Percentiles rank a stretch among this genome's conserved stretches.
These are phyloP conservation scores for Sthenelais limicola DNA, from an alignment of 2,888 invertebrate genomes.

Conservation along the genomic window DNA sequence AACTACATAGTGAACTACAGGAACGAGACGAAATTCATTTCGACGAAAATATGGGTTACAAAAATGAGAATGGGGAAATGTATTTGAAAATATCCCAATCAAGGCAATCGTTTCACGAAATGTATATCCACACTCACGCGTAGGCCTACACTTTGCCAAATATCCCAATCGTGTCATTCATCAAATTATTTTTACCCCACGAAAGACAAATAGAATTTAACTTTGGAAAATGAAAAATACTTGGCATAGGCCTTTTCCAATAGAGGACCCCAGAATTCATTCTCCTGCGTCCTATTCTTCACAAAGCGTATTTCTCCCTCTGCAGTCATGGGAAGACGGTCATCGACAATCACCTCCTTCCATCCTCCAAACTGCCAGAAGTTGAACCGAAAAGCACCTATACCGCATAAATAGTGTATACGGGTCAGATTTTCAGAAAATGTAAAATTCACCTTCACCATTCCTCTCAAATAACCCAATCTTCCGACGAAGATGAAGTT, in stretches of 20 bases:
- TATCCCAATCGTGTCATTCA: no score
- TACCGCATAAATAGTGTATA: background rate
- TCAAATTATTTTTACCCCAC: no score
- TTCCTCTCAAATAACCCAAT: background rate
- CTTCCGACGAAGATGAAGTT: background rate
- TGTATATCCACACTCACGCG: no score
- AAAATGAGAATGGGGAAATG: no score
- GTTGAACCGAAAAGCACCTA: conserved; percentile 85
- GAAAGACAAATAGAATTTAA: no score
- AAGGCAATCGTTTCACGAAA: no score
- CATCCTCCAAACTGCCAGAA: conserved; percentile 88
- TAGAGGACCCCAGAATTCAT: conserved; percentile 84
- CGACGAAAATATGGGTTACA: no score
- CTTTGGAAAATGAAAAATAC: no score
- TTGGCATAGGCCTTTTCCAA: conserved; percentile 75
- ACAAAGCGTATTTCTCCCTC: conserved; percentile 79
- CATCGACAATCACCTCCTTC: conserved; percentile 84
- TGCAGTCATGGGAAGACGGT: conserved; percentile 80
- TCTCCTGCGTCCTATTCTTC: conserved; percentile 75
- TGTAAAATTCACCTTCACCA: background rate
- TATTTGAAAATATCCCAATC: no score
- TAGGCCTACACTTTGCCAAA: no score
- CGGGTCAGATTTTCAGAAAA: background rate
- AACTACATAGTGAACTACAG: no score
- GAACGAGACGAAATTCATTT: no score